Evolutionary conservation across 2,888 invertebrate species (phyloP), one percentile per base, ranked within the genome.

Genomic region (Argyra leucocephala): DNA sequence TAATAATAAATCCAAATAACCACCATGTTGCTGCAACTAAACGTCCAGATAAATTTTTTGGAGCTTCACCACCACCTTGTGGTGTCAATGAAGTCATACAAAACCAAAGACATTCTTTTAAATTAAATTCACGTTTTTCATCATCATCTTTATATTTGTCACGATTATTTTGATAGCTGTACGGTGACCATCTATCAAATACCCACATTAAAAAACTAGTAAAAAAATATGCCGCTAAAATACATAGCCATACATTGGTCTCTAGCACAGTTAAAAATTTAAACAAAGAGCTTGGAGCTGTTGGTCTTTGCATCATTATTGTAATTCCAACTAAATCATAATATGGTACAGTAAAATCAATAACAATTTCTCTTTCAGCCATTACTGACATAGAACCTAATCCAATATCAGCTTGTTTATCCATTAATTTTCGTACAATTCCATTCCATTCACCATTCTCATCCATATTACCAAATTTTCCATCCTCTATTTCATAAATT

Each of bases 71-170:
- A 0, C 96, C 96, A 0, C 96, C 95, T 79, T 91, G 86, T 0
- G 98, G 98, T 0, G 97, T 98, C 22, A 98, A 81, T 48, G 96
- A 97, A 58, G 97, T 97, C 95, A 98, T 96, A 75, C 97, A 97
- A 78, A 98, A 98, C 97, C 97, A 98, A 0, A 98, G 83, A 74
- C 96, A 96, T 79, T 98, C 98, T 76, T 96, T 96, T 48, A 98
- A 80, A 61, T 90, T 93, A 75, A 98, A 98, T 75, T 95, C 93
- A 4, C 97, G 83, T 75, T 96, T 96, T 74, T 96, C 96, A 71
- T 93, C 93, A 71, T 95, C 94, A 66, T 94, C 90, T 75, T 89
- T 90, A 76, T 95, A 96, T 75, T 93, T 93, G 67, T 94, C 93
- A 9, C 91, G 83, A 76, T 96, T 96, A 76, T 96, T 96, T 74